Percentiles rank a stretch among this genome's conserved stretches.
phyloP scores from a whole-genome alignment of 2,888 invertebrate species.

The Plebejus argus region DNA sequence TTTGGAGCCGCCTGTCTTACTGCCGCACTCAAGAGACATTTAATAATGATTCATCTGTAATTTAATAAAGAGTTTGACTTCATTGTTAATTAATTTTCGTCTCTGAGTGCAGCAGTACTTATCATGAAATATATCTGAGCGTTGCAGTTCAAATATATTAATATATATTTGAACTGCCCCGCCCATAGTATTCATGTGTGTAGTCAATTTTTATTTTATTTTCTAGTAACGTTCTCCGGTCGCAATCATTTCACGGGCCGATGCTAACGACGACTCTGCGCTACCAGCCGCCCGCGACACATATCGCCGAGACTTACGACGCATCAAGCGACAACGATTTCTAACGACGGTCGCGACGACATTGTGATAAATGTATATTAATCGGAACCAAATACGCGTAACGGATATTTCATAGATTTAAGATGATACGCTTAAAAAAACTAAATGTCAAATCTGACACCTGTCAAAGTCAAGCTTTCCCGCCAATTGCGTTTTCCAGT shows the following conservation, averaged over 20 bases:
- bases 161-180: too few species aligned
- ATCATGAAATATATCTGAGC: not conserved
- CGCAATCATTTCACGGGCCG: constrained; percentile 83
- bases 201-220: constrained; percentile 31
- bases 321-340: constrained; percentile 79
- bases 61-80: too few species aligned
- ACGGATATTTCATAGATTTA: constrained; percentile 29
- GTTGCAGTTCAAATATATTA: not conserved
- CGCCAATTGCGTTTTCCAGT: constrained; percentile 30
- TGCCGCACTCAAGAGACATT: not conserved
- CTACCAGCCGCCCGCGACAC: constrained; percentile 57
- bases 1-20: not conserved
- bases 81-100: too few species aligned
- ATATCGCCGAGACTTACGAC: constrained; percentile 68
- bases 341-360: constrained; percentile 48
- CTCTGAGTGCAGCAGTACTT: too few species aligned
- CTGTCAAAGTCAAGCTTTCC: constrained; percentile 28
- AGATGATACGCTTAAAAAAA: constrained; percentile 31
- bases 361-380: constrained; percentile 53
- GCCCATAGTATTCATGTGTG: not conserved
- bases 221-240: constrained; percentile 80
- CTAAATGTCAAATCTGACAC: constrained; percentile 41
- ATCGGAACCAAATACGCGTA: constrained; percentile 42
- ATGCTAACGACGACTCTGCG: constrained; percentile 64
- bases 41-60: too few species aligned